Percentiles rank a stretch among this genome's conserved stretches.
Evolutionary conservation across 1,140 invertebrate genomes (phyloP).

Genomic region (Chironomus striatipennis): DNA sequence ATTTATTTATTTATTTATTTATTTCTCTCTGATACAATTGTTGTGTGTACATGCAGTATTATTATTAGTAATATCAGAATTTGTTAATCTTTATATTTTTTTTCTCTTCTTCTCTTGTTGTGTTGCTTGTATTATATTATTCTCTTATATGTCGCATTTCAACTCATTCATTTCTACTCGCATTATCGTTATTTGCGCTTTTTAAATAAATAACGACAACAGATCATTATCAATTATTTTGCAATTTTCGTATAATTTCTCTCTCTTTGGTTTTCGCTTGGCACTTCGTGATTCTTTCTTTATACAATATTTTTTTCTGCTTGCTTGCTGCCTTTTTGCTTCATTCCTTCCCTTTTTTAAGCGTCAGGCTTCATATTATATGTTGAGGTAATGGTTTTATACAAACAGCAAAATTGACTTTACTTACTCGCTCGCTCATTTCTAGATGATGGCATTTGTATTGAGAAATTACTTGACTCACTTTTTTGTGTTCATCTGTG

Average conservation of each 20-base stretch:
- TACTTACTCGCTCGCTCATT: too few species aligned
- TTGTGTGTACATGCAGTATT: not conserved
- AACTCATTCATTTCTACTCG: conserved; percentile 12
- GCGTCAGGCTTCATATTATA: not conserved
- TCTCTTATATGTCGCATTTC: conserved; percentile 7
- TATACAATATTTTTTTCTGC: not conserved
- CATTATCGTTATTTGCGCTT: conserved; percentile 7
- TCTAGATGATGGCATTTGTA: too few species aligned
- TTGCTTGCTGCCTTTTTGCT: not conserved
- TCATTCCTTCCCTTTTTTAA: not conserved
- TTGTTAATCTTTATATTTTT: conserved; percentile 8
- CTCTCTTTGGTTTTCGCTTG: conserved; percentile 6
- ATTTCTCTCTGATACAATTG: not conserved
- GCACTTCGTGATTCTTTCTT: conserved; percentile 12
- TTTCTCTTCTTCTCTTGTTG: not conserved
- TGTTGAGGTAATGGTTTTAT: too few species aligned
- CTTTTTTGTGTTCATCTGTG: too few species aligned
- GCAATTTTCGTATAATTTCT: conserved; percentile 9
- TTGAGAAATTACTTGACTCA: too few species aligned
- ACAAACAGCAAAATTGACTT: too few species aligned
- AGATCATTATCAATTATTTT: conserved; percentile 15
- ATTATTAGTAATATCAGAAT: conserved; percentile 14
- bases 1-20: not conserved
- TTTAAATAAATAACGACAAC: conserved; percentile 14
- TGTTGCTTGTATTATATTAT: conserved; percentile 1